Conservation (phyloP, 1,140 invertebrate genomes). For the Drosophila azteca region DNA sequence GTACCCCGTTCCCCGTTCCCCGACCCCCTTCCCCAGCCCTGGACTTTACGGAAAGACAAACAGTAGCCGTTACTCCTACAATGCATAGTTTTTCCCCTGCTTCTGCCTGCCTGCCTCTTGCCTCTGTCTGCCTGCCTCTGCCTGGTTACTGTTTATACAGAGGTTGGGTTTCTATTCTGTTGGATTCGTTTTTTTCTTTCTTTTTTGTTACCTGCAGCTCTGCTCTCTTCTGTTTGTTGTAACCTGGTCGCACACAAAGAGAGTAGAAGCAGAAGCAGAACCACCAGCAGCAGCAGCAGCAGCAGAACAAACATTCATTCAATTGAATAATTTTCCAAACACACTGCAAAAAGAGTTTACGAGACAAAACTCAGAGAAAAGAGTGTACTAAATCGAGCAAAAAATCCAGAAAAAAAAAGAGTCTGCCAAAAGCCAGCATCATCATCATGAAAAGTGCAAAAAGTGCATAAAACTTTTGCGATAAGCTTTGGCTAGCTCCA, state of each 20-base stretch:
- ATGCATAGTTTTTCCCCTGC: constrained; percentile 51
- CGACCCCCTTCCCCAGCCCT: constrained; percentile 12
- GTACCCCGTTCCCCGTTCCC: background rate
- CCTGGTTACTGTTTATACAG: constrained; percentile 66
- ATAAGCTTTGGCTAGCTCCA: constrained; percentile 30
- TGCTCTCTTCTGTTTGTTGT: constrained; percentile 48
- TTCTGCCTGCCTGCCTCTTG: too few species aligned
- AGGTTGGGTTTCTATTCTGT: constrained; percentile 41
- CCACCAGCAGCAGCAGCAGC: constrained; percentile 23
- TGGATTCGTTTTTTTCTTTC: constrained; percentile 3
- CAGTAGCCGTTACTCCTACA: constrained; percentile 40
- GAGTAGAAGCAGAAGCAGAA: constrained; percentile 40
- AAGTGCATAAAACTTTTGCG: constrained; percentile 65
- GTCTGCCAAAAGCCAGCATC: constrained; percentile 2
- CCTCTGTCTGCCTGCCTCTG: too few species aligned
- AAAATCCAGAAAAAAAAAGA: background rate
- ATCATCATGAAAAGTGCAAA: constrained; percentile 56
- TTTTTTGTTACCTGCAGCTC: background rate
- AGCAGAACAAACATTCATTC: constrained; percentile 70
- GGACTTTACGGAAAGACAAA: constrained; percentile 54
- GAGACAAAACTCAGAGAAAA: background rate
- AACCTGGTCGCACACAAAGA: constrained; percentile 57
- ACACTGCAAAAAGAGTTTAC: background rate
- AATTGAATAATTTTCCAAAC: constrained; percentile 65
- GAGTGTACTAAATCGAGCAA: background rate